Percentiles rank a stretch among this genome's conserved stretches.
Evolutionary conservation across 2,888 invertebrate species (phyloP).

Genomic region (Coelinius sp.): DNA sequence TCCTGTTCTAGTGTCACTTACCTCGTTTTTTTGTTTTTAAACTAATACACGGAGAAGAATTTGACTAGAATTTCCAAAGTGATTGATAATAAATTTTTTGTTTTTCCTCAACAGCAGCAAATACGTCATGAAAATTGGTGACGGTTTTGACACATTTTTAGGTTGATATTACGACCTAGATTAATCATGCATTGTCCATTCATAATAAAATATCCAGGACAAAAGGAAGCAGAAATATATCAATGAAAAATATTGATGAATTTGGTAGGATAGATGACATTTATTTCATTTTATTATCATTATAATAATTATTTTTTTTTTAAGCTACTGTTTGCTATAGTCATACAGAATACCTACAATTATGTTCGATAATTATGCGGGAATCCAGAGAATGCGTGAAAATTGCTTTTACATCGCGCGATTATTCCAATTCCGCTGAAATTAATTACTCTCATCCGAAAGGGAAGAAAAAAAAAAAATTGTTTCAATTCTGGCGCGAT

Average conservation of each 20-base stretch:
- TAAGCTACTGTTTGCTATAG: conserved; percentile 67
- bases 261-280: conserved; percentile 55
- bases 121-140: not conserved
- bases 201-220: too few relatives aligned
- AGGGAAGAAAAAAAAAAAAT: conserved; percentile 8
- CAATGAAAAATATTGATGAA: not conserved
- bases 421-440: not conserved
- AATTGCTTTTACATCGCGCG: not conserved
- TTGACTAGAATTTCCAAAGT: too few relatives aligned
- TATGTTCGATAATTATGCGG: conserved; percentile 70
- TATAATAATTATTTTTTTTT: conserved; percentile 54
- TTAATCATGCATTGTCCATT: too few relatives aligned
- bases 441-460: not conserved
- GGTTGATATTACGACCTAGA: too few relatives aligned
- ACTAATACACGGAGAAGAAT: too few relatives aligned
- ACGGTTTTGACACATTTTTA: too few relatives aligned
- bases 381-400: conserved; percentile 66
- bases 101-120: too few relatives aligned
- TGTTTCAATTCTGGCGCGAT: conserved; percentile 28
- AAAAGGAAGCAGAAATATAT: not conserved
- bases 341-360: conserved; percentile 69
- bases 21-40: not conserved
- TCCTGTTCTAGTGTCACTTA: not conserved
- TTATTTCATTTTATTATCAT: conserved; percentile 48
- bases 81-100: too few relatives aligned